Evolutionary conservation across 2,888 invertebrate genomes (phyloP), one percentile per base, ranked within the genome.

Genomic region (Tortricodes alternella): DNA sequence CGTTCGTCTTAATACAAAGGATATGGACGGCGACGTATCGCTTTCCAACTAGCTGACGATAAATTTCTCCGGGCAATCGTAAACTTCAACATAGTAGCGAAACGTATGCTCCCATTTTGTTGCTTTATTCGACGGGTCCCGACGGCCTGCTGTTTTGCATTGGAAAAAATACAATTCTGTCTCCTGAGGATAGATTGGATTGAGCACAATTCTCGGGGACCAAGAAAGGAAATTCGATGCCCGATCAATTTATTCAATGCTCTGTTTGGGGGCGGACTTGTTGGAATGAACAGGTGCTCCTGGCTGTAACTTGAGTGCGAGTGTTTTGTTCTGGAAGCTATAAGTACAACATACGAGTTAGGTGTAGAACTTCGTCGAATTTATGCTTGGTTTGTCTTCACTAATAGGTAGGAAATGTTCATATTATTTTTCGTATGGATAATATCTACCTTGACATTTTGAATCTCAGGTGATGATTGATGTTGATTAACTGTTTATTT

Each of bases 61-160:
- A 86, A 85, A 86, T 86, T 78, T 77, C 70, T 74, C 63, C 62
- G 71, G 71, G 73, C 72, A 71, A 71, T 79, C 83, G 83, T 84
- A 85, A 72, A 82, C 66, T 76, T 35, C 1, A 18, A 50, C 37
- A 37, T 27, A 43, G 53, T 50, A 38, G 43, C 38, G 21, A 52
- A 59, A 59, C 23, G 51, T 55, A 59, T 44, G 58, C 38, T 51
- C 50, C 41, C 43, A 43, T 57, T 55, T 46, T 46, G 53, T 38
- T 16, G 59, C 48, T 59, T 59, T 57, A 56, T 51, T 55, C 46
- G 51, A 46, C 51, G 39, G 37, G 53, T 46, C 55, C 70, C 66
- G 56, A 59, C 66, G 73, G 71, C 76, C 77, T 76, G 80, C 76
- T 80, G 75, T 74, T 85, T 85, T 85, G 85, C 87, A 86, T 85